Evolutionary conservation across 2,888 invertebrate species (phyloP).

Genomic region (Microchrysa polita): DNA sequence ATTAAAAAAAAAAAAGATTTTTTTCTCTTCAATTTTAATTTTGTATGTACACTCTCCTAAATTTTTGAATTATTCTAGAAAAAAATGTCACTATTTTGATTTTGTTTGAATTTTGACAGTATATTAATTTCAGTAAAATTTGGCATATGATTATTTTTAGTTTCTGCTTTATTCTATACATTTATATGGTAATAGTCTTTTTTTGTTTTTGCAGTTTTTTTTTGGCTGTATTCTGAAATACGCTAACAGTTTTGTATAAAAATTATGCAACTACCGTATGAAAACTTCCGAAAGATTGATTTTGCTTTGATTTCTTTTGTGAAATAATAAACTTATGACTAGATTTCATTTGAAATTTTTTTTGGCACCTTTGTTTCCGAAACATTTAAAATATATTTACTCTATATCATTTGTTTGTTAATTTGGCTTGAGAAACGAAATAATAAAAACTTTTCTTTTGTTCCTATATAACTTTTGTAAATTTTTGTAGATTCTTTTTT

Average conservation of each 20-base stretch:
- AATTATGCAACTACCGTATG: slow-evolving; percentile 22
- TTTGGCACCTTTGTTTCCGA: slow-evolving; percentile 51
- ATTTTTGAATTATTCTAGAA: too few relatives aligned
- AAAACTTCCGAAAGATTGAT: slow-evolving; percentile 21
- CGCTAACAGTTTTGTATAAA: slow-evolving; percentile 32
- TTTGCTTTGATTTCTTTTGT: slow-evolving; percentile 10
- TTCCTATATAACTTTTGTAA: not conserved
- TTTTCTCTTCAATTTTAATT: too few relatives aligned
- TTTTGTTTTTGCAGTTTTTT: too few relatives aligned
- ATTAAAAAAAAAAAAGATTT: too few relatives aligned
- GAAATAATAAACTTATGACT: slow-evolving; percentile 43
- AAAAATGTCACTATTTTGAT: not conserved
- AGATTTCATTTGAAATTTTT: slow-evolving; percentile 48
- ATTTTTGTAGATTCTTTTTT: slow-evolving; percentile 30
- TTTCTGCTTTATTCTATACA: not conserved
- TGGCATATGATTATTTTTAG: slow-evolving; percentile 18
- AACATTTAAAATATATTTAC: slow-evolving; percentile 47
- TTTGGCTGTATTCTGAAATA: slow-evolving; percentile 13
- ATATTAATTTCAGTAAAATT: slow-evolving; percentile 1
- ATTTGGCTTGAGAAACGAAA: slow-evolving; percentile 5
- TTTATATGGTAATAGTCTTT: too few relatives aligned
- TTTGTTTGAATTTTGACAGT: slow-evolving; percentile 4
- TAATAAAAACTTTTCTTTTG: slow-evolving; percentile 13
- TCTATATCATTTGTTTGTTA: slow-evolving; percentile 11
- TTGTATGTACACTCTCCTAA: too few relatives aligned